Conservation (phyloP, 2,113 vertebrate genomes). For the Halichoeres trimaculatus region DNA sequence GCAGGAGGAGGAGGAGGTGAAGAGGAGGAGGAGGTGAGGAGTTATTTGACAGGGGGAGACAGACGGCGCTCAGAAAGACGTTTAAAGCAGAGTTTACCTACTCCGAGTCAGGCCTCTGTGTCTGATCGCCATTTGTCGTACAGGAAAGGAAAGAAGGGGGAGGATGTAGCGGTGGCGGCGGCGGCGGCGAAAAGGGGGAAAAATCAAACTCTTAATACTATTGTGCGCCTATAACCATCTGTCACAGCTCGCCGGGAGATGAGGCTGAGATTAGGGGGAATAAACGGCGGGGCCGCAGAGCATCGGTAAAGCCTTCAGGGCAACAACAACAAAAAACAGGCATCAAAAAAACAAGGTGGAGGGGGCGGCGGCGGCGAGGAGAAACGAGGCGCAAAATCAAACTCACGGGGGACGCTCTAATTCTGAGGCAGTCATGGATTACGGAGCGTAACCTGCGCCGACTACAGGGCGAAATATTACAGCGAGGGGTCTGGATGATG, state of each 20-base stretch:
- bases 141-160: constrained; percentile 83
- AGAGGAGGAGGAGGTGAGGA: constrained; percentile 81
- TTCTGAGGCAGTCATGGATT: constrained; percentile 98
- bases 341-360: constrained; percentile 60
- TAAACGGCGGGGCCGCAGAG: constrained; percentile 94
- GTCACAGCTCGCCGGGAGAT: constrained; percentile 99
- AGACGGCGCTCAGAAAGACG: constrained; percentile 73
- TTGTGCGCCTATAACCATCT: constrained; percentile 99
- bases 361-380: constrained; percentile 68
- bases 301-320: constrained; percentile 96
- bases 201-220: constrained; percentile 98
- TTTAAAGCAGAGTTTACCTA: constrained; percentile 94
- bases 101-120: constrained; percentile 86
- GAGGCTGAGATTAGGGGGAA: constrained; percentile 98
- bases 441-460: constrained; percentile 97
- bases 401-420: constrained; percentile 95
- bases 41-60: constrained; percentile 61
- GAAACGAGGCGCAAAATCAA: constrained; percentile 77
- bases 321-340: constrained; percentile 85
- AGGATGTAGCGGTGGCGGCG: neutral
- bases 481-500: constrained; percentile 87
- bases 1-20: constrained; percentile 80
- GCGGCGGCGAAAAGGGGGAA: constrained; percentile 41
- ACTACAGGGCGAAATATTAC: constrained; percentile 93
- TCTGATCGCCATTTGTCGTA: constrained; percentile 97